Base-by-base conservation (phyloP, 2,888 invertebrate species). In the Aphelenchoides bicaudatus region DNA sequence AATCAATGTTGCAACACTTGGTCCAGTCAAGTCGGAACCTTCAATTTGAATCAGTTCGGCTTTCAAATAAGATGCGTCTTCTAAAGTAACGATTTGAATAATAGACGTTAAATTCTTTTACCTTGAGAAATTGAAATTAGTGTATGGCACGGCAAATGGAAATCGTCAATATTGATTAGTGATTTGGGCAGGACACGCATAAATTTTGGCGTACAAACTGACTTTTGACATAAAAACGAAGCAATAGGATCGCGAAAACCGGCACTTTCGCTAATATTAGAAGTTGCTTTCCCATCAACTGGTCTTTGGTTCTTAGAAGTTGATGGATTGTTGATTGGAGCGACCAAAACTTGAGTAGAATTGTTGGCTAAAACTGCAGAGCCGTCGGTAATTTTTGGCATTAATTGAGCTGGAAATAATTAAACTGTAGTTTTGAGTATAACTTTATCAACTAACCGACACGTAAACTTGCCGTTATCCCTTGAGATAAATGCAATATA, bases 401-500 rank as follows among this genome's bases (percentile, higher is more conserved):
- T 38, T n/a, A 39, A 16, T 59, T 56, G 56, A 19, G 37, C 56
- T 56, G 19, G 58, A 56, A 58, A 27, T 49, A 58, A 21, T 16
- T 8, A 37, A 48, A 6, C 5, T 34, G 38, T 48, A 16, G 49
- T 8, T n/a, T n/a, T n/a, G n/a, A n/a, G n/a, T n/a, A n/a, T 21
- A 6, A 19, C 5, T 6, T 8, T n/a, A 8, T n/a, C 10, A 3
- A 59, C 66, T 53, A 29, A 72, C 72, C 64, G 59, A 72, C 65
- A 56, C 61, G 38, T 47, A 72, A 64, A 23, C 60, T 56, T 16
- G 67, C 69, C 23, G 65, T 39, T 27, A 73, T 56, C 16, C 67
- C 66, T 1, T 62, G 50, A 8, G 66, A 62, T 5, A 73, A 30
- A 53, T 63, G 71, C 34, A 72, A 65, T 1, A 73, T 66, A 34